Evolutionary conservation across 2,888 invertebrate species (phyloP), one percentile per base, ranked within the genome.

Genomic region (Bimastos eiseni): DNA sequence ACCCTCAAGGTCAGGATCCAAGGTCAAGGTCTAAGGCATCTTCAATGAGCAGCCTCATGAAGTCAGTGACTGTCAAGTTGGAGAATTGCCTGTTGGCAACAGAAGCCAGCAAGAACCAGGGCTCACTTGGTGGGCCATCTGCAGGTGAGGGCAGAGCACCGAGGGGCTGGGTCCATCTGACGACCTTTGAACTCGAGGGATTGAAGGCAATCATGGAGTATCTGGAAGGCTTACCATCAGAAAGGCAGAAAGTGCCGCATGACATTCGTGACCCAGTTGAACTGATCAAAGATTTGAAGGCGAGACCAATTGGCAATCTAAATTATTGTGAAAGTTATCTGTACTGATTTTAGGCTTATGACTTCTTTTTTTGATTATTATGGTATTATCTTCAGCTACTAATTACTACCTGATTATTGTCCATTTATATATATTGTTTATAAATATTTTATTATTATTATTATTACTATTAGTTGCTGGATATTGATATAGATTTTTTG

Each of bases 221-320:
- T 95, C 96, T 99, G 37, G 98, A 98, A 94, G 97, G 97, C 94
- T 86, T 86, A 15, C 86, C 86, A 37, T 95, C 98, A 93, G 98
- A 98, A n/a, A 97, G 97, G 0, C 97, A 98, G 95, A 97, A 97
- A 91, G 97, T 98, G 44, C 99, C 99, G 2, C 98, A 97, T 93
- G 95, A 98, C 89, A 96, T 99, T 38, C 96, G 97, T 0, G 97
- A 98, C 95, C 98, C 98, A 0, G 97, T 98, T 84, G 97, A 97
- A 0, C 96, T 99, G 83, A 97, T 99, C 90, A 97, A 97, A 92
- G 98, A 98, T 94, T 97, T 98, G 11, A 94, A 94, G 93, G 95
- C 95, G 93, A 90, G 91, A 89, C 33, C 30, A 36, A 41, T 34
- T 6, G 11, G 36, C 36, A 34, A 34, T 41, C 30, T 17, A 41